Conservation (phyloP, 2,888 invertebrate species). For the Altica lythri region DNA sequence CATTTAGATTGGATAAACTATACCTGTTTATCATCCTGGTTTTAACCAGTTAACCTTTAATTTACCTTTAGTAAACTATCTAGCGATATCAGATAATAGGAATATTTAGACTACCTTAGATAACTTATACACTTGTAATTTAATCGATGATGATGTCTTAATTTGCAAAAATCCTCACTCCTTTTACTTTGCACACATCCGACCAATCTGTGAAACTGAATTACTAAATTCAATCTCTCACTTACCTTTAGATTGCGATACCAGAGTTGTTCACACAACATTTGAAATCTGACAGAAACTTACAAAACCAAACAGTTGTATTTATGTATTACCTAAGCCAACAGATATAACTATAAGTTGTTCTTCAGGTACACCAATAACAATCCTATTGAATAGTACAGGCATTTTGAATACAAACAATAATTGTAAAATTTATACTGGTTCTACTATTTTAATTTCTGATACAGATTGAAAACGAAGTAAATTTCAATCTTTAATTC, state of each 20-base stretch:
- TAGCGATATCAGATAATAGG: too few relatives aligned
- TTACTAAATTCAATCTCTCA: neutral
- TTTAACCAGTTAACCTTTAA: too few relatives aligned
- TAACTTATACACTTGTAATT: too few relatives aligned
- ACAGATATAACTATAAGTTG: neutral
- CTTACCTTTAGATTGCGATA: neutral
- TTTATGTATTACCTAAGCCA: slow-evolving; percentile 1
- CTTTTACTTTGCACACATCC: neutral
- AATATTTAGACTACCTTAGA: too few relatives aligned
- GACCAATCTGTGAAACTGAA: slow-evolving; percentile 1
- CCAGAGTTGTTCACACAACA: neutral
- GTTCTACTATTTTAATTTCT: neutral
- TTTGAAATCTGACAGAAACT: slow-evolving; percentile 1
- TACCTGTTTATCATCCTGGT: too few relatives aligned
- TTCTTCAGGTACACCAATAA: neutral
- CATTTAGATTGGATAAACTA: too few relatives aligned
- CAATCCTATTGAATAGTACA: neutral
- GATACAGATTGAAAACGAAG: neutral
- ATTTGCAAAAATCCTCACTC: neutral
- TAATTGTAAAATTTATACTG: neutral
- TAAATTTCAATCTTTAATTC: neutral
- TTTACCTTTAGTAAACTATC: too few relatives aligned
- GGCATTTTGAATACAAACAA: neutral
- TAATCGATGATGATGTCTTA: too few relatives aligned
- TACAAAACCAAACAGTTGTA: neutral